Evolutionary conservation across 2,888 invertebrate genomes (phyloP).

Genomic region (Chloroclystis v-ata): DNA sequence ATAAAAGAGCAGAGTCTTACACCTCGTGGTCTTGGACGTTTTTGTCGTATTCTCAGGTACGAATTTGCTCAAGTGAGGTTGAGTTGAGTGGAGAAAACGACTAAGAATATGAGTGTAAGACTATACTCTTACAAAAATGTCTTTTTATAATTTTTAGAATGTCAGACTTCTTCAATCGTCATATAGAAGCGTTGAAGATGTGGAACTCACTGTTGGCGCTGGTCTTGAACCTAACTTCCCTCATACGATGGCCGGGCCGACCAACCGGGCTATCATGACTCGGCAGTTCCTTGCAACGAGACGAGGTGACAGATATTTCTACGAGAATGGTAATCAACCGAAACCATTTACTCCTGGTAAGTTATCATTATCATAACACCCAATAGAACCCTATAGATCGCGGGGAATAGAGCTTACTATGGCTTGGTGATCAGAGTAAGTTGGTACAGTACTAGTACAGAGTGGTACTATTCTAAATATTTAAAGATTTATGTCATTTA

Average conservation of each 20-base stretch:
- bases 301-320: slow-evolving; percentile 88
- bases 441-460: too few species aligned
- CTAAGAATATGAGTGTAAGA: too few species aligned
- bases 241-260: slow-evolving; percentile 85
- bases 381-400: neutral
- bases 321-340: slow-evolving; percentile 65
- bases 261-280: slow-evolving; percentile 86
- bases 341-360: neutral
- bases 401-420: neutral
- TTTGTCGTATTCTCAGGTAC: too few species aligned
- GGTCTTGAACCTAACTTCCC: slow-evolving; percentile 82
- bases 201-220: slow-evolving; percentile 87
- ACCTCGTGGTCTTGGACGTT: too few species aligned
- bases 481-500: too few species aligned
- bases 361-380: neutral
- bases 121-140: too few species aligned
- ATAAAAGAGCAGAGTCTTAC: too few species aligned
- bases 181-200: slow-evolving; percentile 81
- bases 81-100: too few species aligned
- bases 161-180: slow-evolving; percentile 36
- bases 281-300: slow-evolving; percentile 87
- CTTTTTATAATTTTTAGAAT: slow-evolving; percentile 4
- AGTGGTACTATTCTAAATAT: too few species aligned
- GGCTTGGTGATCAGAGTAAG: too few species aligned
- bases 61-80: too few species aligned